A percentile compares a stretch with the other conserved stretches of the same genome.
These are phyloP conservation scores for Calidris pygmaea DNA, from an alignment of 2,113 vertebrate genomes.

Conservation along the genomic window DNA sequence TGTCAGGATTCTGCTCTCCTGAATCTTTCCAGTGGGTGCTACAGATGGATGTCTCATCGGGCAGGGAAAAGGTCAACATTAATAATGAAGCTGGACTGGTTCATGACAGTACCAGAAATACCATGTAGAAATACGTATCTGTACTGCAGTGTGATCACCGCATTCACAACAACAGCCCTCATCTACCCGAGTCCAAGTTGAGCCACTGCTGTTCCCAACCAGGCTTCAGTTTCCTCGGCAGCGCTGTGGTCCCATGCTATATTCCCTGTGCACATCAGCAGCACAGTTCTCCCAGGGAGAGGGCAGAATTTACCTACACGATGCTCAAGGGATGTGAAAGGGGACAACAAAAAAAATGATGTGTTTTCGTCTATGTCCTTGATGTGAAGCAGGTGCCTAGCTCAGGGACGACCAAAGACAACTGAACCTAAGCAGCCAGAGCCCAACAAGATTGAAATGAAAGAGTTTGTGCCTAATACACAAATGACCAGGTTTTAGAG, in stretches of 20 bases:
- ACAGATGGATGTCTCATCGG: not conserved
- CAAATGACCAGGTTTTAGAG: not conserved
- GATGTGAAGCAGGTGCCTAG: not conserved
- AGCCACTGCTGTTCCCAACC: not conserved
- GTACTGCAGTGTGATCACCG: not conserved
- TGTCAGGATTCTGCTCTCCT: not conserved
- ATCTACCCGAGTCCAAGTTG: rapidly evolving
- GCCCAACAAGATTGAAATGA: not conserved
- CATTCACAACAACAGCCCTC: not conserved
- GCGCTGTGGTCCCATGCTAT: not conserved
- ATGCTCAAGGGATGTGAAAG: rapidly evolving
- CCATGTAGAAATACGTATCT: not conserved
- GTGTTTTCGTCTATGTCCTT: rapidly evolving
- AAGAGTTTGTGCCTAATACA: not conserved
- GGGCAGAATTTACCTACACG: not conserved
- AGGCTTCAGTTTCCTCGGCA: not conserved
- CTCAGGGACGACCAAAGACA: not conserved
- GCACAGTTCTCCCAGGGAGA: not conserved
- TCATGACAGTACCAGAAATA: not conserved
- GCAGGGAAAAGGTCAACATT: not conserved
- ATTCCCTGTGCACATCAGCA: not conserved
- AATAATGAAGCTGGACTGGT: not conserved
- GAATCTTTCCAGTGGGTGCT: not conserved
- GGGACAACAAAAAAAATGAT: not conserved
- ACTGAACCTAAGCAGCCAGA: not conserved